Evolutionary conservation across 2,113 vertebrate genomes (phyloP).

Genomic region (Gnathonemus echidnorhynchus): DNA sequence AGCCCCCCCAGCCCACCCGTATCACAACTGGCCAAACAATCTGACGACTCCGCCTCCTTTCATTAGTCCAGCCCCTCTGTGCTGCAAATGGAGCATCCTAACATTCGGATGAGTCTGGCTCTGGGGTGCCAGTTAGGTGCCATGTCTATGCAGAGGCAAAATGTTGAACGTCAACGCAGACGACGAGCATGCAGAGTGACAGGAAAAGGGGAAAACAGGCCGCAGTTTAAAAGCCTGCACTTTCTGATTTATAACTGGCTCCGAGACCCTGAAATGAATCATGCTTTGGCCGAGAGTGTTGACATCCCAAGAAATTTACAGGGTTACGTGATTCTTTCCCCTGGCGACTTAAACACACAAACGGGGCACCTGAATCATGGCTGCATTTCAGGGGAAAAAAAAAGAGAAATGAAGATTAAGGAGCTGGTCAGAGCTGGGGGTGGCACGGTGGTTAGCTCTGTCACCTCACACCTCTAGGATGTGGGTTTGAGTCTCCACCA

Average conservation of each 20-base stretch:
- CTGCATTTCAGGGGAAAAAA: neutral
- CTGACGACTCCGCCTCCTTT: neutral
- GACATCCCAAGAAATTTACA: conserved; percentile 1
- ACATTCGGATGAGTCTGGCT: neutral
- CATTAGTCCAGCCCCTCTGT: neutral
- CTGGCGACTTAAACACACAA: neutral
- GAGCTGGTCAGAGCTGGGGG: neutral
- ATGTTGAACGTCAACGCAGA: neutral
- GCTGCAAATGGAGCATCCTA: neutral
- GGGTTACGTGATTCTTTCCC: neutral
- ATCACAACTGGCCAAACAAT: neutral
- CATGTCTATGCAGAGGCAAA: neutral
- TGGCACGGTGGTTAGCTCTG: too few relatives aligned
- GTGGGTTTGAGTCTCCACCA: too few relatives aligned
- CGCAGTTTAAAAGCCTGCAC: neutral
- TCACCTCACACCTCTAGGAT: too few relatives aligned
- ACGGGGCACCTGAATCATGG: neutral
- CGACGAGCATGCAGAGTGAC: neutral
- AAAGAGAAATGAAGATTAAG: neutral
- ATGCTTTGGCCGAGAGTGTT: neutral
- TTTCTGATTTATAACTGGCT: neutral
- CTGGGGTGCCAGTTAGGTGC: neutral
- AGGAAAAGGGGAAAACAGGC: neutral
- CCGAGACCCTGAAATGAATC: neutral
- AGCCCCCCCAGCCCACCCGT: neutral